A percentile compares a stretch with the other conserved stretches of the same genome.
Evolutionary conservation across 2,888 invertebrate species (phyloP).

Genomic region (Mythimna ferrago): DNA sequence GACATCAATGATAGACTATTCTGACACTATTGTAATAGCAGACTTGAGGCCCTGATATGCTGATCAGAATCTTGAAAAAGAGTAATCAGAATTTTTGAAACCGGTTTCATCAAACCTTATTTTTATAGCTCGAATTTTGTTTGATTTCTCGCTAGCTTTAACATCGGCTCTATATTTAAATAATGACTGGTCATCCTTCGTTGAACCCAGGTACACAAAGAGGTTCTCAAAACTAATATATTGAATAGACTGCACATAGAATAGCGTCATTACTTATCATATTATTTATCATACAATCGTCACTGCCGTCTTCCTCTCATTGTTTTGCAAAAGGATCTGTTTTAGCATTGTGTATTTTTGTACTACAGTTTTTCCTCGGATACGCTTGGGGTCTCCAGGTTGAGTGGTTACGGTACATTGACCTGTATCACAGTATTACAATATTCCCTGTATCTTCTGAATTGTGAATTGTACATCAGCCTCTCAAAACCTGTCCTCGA

Average conservation of each 20-base stretch:
- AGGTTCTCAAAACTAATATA: slow-evolving; percentile 17
- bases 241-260: slow-evolving; percentile 26
- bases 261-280: slow-evolving; percentile 49
- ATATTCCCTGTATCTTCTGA: neutral
- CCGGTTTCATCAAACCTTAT: neutral
- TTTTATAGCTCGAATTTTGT: neutral
- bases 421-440: too few relatives aligned
- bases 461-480: neutral
- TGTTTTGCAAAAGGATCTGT: slow-evolving; percentile 64
- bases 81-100: too few relatives aligned
- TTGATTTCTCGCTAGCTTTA: neutral
- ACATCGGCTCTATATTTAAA: neutral
- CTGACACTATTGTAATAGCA: too few relatives aligned
- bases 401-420: neutral
- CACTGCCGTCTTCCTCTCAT: slow-evolving; percentile 64
- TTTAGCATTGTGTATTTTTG: slow-evolving; percentile 57
- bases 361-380: slow-evolving; percentile 13
- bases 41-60: too few relatives aligned
- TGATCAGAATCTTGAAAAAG: too few relatives aligned
- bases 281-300: slow-evolving; percentile 63
- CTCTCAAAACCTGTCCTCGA: neutral
- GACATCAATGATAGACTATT: too few relatives aligned
- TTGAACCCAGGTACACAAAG: slow-evolving; percentile 22
- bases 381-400: slow-evolving; percentile 2
- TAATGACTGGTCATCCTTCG: neutral